Base-by-base conservation (phyloP, 2,888 invertebrate genomes). In the Hololepta plana region DNA sequence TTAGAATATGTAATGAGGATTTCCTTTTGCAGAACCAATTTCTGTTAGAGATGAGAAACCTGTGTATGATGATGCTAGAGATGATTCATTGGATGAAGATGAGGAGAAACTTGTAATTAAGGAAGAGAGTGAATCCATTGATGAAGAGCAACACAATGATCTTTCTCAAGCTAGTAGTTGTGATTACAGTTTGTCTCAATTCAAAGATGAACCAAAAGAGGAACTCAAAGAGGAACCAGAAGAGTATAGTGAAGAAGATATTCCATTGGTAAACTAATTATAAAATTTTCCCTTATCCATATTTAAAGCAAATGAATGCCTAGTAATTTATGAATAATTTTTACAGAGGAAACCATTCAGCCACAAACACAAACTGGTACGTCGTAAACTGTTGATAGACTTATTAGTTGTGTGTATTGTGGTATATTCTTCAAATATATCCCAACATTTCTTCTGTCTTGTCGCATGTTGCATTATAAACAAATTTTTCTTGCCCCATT, bases 111-210 rank as follows among this genome's bases (percentile, higher is more conserved):
- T 53, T 13, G 45, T 51, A 6, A 52, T 56, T 17, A 57, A 62
- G 32, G 57, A 59, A 35, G 62, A 61, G 29, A 13, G 36, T 4
- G 50, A 51, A 28, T 40, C 43, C n/a, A 28, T 35, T 13, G 35
- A 42, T 6, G 12, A 9, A 3, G 30, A 26, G n/a, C n/a, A n/a
- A n/a, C 47, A 35, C 38, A 50, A 44, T 37, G 32, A 60, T 57
- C 57, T 53, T 44, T 69, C 55, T 42, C 64, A 51, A 33, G 64
- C 64, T n/a, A 73, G 74, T 35, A 73, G 72, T 24, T 74, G 73
- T 50, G 73, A 74, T 46, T 73, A 74, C 47, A 73, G 67, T 23
- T 38, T 76, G 50, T 72, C 76, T 22, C 71, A 72, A 42, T 73
- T 74, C 39, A 57, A 60, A 21, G 45, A 47, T 20, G 65, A 67